phyloP scores from a whole-genome alignment of 2,797 vertebrate species.

The Australoheros facetus region DNA sequence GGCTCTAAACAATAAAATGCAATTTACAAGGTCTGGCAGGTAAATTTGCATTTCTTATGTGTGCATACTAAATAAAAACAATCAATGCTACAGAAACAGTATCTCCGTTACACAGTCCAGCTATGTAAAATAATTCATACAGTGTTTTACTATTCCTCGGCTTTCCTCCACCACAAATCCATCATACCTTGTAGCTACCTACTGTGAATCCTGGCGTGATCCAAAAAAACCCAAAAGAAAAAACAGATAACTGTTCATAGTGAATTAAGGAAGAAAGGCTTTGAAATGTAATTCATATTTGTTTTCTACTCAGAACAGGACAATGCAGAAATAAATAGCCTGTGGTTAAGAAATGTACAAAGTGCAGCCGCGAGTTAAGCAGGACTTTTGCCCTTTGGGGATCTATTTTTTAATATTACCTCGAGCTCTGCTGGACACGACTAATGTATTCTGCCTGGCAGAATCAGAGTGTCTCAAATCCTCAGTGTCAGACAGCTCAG shows the following conservation, averaged over 20 bases:
- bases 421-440: slow-evolving; percentile 24
- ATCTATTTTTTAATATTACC: slow-evolving; percentile 39
- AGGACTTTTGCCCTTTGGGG: slow-evolving; percentile 27
- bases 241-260: not conserved
- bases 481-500: slow-evolving; percentile 28
- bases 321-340: slow-evolving; percentile 29
- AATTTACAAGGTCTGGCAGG: slow-evolving; percentile 16
- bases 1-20: slow-evolving; percentile 29
- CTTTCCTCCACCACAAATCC: slow-evolving; percentile 13
- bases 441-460: slow-evolving; percentile 37
- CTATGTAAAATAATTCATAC: slow-evolving; percentile 12
- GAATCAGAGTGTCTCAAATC: slow-evolving; percentile 4
- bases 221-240: not conserved
- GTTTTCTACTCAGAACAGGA: slow-evolving; percentile 29
- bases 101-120: slow-evolving; percentile 32
- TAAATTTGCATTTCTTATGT: slow-evolving; percentile 32
- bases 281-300: not conserved
- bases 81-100: slow-evolving; percentile 30
- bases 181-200: not conserved
- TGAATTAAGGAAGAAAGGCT: not conserved
- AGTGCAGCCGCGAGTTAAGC: slow-evolving; percentile 45
- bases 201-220: not conserved
- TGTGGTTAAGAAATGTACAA: slow-evolving; percentile 34
- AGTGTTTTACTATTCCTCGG: not conserved
- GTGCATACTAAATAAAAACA: slow-evolving; percentile 35